phyloP scores from a whole-genome alignment of 2,797 vertebrate genomes.

The Apogon hyalosoma region DNA sequence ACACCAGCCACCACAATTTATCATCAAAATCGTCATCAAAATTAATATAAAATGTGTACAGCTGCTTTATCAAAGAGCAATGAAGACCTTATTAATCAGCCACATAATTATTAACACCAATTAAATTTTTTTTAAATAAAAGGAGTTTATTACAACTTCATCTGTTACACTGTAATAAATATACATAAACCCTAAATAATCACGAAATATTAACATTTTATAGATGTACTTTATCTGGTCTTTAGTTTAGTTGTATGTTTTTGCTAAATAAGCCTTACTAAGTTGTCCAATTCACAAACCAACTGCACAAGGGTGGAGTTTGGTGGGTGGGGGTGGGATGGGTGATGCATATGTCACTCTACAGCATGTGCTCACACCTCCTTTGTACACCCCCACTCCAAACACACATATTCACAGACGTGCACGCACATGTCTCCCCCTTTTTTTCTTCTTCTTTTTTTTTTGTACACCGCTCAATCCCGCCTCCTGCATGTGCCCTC shows the following conservation, averaged over 20 bases:
- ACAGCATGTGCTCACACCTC: conserved; percentile 44
- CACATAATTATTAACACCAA: too few species aligned
- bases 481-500: conserved; percentile 67
- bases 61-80: too few species aligned
- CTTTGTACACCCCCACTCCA: conserved; percentile 26
- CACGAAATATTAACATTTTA: too few species aligned
- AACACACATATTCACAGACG: conserved; percentile 34
- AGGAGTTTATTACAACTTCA: too few species aligned
- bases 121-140: too few species aligned
- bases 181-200: too few species aligned
- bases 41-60: too few species aligned
- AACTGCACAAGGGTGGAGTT: conserved; percentile 21
- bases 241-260: not conserved
- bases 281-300: conserved; percentile 10
- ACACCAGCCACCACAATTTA: not conserved
- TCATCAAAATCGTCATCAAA: too few species aligned
- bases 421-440: conserved; percentile 42
- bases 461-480: conserved; percentile 62
- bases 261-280: not conserved
- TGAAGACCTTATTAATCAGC: too few species aligned
- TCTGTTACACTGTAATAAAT: too few species aligned
- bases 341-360: conserved; percentile 57
- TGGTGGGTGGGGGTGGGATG: conserved; percentile 32
- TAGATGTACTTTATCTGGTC: not conserved
- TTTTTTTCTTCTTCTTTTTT: conserved; percentile 9